Base-by-base conservation (phyloP, 2,797 vertebrate species). In the Philypnodon macrostomus region DNA sequence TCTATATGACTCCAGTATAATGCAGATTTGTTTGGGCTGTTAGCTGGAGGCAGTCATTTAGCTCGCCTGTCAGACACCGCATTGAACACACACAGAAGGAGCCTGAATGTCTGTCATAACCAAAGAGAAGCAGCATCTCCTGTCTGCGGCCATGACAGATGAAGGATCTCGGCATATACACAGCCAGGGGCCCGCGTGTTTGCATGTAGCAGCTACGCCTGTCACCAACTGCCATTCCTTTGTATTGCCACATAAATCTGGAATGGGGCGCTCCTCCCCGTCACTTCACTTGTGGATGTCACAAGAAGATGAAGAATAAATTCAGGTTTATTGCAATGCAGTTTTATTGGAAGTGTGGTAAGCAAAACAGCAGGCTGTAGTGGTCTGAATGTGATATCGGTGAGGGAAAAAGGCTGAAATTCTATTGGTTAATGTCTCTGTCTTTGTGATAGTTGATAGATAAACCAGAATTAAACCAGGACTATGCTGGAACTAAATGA, bases 101-200 rank as follows among this genome's bases (percentile, higher is more conserved):
- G 14, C 15, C 3, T n/a, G 52, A 46, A 51, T 39, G 73, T 74
- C 65, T 70, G 63, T 76, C 66, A 64, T 56, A 67, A 76, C 55
- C 60, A 75, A 77, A 79, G 68, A 61, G n/a, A n/a, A n/a, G 63
- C 63, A 58, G 67, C 10, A 0, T 66, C 47, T 74, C 29, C 61
- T 54, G 44, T 81, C 70, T 73, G 67, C 60, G 60, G 64, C 58
- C 50, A 26, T 74, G 79, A 82, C 75, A 76, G 73, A 77, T 58
- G 67, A 77, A 64, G 74, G 67, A 60, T 58, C 72, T 68, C 47
- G 63, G 63, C 72, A 69, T 58, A 58, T 53, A 50, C 57, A 48
- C 61, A 77, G 74, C 74, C 56, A 2, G 48, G 55, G 79, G 80
- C 79, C 68, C 58, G 58, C 72, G 67, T 61, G 75, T 73, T 60